These are phyloP conservation scores for Todiramphus chloris DNA, from an alignment of 2,113 vertebrate species.

Conservation along the genomic window DNA sequence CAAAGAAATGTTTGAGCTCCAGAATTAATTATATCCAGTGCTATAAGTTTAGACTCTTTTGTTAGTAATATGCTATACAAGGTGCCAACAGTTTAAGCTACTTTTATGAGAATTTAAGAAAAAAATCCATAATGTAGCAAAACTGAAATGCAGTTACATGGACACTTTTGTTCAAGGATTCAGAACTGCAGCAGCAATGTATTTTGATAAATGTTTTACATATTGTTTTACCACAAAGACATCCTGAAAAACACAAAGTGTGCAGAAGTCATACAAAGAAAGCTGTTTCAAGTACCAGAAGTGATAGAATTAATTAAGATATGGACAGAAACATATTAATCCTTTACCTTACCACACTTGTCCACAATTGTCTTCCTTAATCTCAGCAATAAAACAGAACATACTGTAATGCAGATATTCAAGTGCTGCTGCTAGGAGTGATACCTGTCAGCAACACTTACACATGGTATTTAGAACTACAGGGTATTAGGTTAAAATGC, in stretches of 20 bases:
- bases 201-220: not conserved
- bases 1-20: not conserved
- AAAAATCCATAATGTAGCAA: not conserved
- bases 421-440: not conserved
- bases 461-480: not conserved
- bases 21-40: not conserved
- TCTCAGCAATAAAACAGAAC: not conserved
- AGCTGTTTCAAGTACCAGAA: not conserved
- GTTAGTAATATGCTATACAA: not conserved
- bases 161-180: not conserved
- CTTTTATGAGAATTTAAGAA: not conserved
- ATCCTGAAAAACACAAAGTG: not conserved
- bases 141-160: fast-evolving
- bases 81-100: not conserved
- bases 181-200: not conserved
- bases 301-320: fast-evolving
- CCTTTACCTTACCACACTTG: not conserved
- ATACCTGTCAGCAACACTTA: not conserved
- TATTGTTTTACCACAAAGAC: not conserved
- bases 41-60: not conserved
- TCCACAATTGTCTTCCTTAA: not conserved
- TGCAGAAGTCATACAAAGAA: not conserved
- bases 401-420: not conserved
- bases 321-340: not conserved
- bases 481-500: fast-evolving